Conservation (phyloP, 1,140 invertebrate genomes). For the Potamilus streckersoni region DNA sequence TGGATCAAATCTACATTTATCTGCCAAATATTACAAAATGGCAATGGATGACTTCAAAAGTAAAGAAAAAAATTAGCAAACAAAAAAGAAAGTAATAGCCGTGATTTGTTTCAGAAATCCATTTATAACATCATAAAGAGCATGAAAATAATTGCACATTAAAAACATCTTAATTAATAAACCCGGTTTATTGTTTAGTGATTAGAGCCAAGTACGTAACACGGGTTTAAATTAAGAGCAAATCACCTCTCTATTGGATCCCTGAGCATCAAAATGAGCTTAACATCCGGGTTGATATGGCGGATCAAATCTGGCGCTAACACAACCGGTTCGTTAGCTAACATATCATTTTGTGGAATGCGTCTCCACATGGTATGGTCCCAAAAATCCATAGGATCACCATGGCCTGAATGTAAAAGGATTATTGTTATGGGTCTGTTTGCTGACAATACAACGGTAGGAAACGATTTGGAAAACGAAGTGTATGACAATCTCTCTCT, state of each 20-base stretch:
- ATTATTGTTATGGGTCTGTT: background rate
- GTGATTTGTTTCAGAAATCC: too few relatives aligned
- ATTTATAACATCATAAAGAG: too few relatives aligned
- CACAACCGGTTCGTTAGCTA: conserved; percentile 2
- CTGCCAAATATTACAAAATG: too few relatives aligned
- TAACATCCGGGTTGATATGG: conserved; percentile 26
- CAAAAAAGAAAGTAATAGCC: too few relatives aligned
- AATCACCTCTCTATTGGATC: conserved; percentile 32
- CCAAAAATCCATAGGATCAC: conserved; percentile 34
- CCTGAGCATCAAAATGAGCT: conserved; percentile 26
- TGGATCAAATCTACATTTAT: too few relatives aligned
- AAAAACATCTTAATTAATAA: background rate
- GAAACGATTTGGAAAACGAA: too few relatives aligned
- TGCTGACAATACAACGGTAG: too few relatives aligned
- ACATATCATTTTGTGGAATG: conserved; percentile 27
- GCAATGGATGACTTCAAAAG: too few relatives aligned
- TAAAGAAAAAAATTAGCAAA: too few relatives aligned
- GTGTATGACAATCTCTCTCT: too few relatives aligned
- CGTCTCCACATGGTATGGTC: conserved; percentile 21
- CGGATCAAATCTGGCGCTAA: conserved; percentile 24
- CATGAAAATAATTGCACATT: too few relatives aligned
- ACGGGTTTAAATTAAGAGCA: background rate
- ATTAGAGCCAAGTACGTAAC: background rate
- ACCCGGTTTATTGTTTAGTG: background rate
- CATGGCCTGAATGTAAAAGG: conserved; percentile 16